A percentile compares a stretch with the other conserved stretches of the same genome.
These are phyloP conservation scores for Rhynchotus rufescens DNA, from an alignment of 2,797 vertebrate species.

Conservation along the genomic window DNA sequence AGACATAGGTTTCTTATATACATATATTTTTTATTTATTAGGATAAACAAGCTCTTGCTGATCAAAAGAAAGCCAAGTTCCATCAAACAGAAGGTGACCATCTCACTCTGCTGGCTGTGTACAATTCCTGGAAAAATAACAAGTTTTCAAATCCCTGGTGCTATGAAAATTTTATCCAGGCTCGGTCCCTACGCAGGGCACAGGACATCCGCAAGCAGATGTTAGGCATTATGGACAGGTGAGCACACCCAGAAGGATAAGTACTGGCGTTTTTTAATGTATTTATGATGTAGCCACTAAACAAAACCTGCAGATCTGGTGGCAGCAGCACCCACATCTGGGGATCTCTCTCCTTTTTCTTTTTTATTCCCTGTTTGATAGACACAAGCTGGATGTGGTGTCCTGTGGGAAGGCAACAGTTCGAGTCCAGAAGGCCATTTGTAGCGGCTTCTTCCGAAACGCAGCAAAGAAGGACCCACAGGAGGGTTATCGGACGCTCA, in stretches of 20 bases:
- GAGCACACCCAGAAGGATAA: neutral
- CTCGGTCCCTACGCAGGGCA: constrained; percentile 91
- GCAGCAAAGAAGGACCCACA: constrained; percentile 98
- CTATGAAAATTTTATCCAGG: constrained; percentile 99
- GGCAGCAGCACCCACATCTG: neutral
- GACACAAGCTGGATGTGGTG: constrained; percentile 97
- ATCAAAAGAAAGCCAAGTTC: constrained; percentile 99
- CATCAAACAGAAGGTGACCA: constrained; percentile 98
- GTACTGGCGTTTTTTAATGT: neutral
- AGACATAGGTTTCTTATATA: rapidly evolving
- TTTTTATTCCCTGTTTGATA: constrained; percentile 40
- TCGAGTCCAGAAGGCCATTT: constrained; percentile 97
- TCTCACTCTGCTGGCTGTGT: constrained; percentile 95
- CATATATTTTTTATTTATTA: constrained; percentile 31
- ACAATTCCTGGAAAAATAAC: constrained; percentile 99
- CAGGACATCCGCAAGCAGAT: constrained; percentile 99
- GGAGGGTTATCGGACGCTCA: constrained; percentile 95
- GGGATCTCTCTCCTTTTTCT: neutral
- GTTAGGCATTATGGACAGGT: constrained; percentile 99
- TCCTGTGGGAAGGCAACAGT: constrained; percentile 98
- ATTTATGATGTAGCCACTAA: neutral
- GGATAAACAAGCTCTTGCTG: constrained; percentile 98
- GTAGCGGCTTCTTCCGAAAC: constrained; percentile 98
- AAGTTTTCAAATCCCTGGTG: constrained; percentile 99
- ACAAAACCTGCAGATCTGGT: neutral